phyloP scores from a whole-genome alignment of 2,113 vertebrate species.

The Telmatochromis brachygnathus region DNA sequence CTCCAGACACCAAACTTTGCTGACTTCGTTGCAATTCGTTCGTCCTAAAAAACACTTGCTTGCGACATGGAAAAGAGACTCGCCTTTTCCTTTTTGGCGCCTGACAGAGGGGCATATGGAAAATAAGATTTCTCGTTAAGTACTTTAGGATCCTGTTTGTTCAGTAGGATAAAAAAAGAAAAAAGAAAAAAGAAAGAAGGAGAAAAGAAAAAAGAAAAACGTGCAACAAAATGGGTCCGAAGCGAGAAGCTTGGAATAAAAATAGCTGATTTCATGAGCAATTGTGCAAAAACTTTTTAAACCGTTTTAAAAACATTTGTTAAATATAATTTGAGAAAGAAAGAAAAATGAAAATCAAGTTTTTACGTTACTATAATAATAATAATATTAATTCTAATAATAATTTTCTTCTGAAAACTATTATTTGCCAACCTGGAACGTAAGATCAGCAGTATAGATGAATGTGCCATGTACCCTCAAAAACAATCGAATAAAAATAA shows the following conservation, averaged over 20 bases:
- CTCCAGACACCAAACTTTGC: slow-evolving; percentile 57
- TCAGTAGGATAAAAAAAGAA: slow-evolving; percentile 4
- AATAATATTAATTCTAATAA: not conserved
- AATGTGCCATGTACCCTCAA: not conserved
- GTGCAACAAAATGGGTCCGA: not conserved
- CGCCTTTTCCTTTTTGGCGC: slow-evolving; percentile 64
- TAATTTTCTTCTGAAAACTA: not conserved
- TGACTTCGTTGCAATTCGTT: slow-evolving; percentile 57
- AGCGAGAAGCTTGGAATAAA: not conserved
- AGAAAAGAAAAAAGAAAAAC: not conserved
- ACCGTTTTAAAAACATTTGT: not conserved
- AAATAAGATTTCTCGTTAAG: slow-evolving; percentile 58
- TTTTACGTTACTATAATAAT: not conserved
- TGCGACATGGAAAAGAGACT: slow-evolving; percentile 59
- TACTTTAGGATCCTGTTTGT: slow-evolving; percentile 54
- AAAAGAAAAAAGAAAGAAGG: not conserved
- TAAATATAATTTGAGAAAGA: not conserved
- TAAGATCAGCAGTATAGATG: not conserved
- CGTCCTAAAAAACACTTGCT: slow-evolving; percentile 56
- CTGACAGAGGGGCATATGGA: slow-evolving; percentile 37
- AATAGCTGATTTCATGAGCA: not conserved
- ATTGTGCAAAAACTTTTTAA: not conserved
- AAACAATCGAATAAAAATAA: not conserved
- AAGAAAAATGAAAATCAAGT: not conserved
- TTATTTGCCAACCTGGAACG: not conserved